Conservation (phyloP, 2,113 vertebrate species). For the Petrocephalus zakoni region DNA sequence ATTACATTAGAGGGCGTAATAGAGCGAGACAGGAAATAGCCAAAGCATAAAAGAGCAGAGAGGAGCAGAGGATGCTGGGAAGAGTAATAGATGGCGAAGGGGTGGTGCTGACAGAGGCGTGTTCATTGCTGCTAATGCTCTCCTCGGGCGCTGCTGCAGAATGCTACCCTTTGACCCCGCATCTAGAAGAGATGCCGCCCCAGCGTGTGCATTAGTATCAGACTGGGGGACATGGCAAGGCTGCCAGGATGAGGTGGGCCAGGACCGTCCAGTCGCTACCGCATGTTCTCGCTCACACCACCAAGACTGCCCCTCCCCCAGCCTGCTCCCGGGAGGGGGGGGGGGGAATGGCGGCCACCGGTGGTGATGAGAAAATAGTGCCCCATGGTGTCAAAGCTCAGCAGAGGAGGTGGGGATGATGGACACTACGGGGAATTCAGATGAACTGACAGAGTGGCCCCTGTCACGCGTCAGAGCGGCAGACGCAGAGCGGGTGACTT, state of each 20-base stretch:
- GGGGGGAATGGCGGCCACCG: slow-evolving; percentile 28
- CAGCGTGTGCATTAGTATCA: slow-evolving; percentile 41
- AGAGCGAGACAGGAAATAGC: slow-evolving; percentile 52
- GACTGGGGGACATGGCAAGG: slow-evolving; percentile 41
- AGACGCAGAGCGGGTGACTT: slow-evolving; percentile 31
- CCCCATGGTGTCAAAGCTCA: slow-evolving; percentile 62
- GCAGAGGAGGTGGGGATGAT: slow-evolving; percentile 65
- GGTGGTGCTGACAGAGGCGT: slow-evolving; percentile 35
- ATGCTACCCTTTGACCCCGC: slow-evolving; percentile 39
- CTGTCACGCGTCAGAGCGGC: slow-evolving; percentile 43
- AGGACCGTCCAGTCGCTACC: slow-evolving; percentile 28
- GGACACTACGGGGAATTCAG: slow-evolving; percentile 62
- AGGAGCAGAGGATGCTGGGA: background rate
- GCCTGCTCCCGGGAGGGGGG: slow-evolving; percentile 46
- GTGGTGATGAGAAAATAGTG: slow-evolving; percentile 65
- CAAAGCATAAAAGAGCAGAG: slow-evolving; percentile 43
- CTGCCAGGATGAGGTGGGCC: background rate
- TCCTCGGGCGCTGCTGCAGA: slow-evolving; percentile 30
- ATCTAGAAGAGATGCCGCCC: slow-evolving; percentile 41
- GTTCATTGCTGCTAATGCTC: slow-evolving; percentile 50
- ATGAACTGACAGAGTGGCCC: slow-evolving; percentile 45
- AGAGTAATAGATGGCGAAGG: slow-evolving; percentile 24
- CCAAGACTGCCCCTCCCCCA: slow-evolving; percentile 17
- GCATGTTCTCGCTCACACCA: slow-evolving; percentile 43
- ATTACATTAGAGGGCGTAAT: slow-evolving; percentile 57